Base-by-base conservation (phyloP, 2,888 invertebrate species). In the Drosophila pseudotalamancana region DNA sequence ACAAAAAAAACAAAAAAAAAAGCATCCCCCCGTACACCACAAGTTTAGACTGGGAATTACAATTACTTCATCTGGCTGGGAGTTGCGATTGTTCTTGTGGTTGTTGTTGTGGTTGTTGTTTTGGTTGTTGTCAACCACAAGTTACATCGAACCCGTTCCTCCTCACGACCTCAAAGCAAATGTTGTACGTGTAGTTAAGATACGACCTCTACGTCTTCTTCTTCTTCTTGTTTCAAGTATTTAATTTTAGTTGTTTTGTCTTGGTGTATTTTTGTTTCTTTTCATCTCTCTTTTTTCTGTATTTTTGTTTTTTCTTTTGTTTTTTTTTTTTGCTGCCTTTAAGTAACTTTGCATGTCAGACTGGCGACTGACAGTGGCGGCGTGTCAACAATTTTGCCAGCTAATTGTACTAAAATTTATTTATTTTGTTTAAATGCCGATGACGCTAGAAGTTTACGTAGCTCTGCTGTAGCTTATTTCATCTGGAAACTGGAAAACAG, bases 271-370 rank as follows among this genome's bases (percentile, higher is more conserved):
- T 21, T 18, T 34, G 29, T 60, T 31, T 23, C 37, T 27, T 3
- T 29, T 11, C 29, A 19, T 35, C 32, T 40, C 3, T 8, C 25
- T 8, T 6, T 25, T 27, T 42, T 48, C 27, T 39, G 34, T 27
- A 74, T 59, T 23, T 43, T 18, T 25, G n/a, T 16, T 35, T 23
- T 27, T 35, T 42, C 31, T 45, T 42, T 21, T 45, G 11, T 45
- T 23, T 50, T 35, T 46, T 19, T 35, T 51, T 48, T 69, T 62
- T 68, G 63, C 48, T 64, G 54, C 49, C 56, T 49, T 83, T 82
- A 86, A 81, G 86, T 86, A 82, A 83, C 80, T 82, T 82, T 82
- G 81, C 81, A 82, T 82, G 81, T 82, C 86, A 76, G 83, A 50
- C 82, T 68, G 43, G 55, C 49, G 50, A 39, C 54, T 35, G 72